phyloP scores from a whole-genome alignment of 1,140 invertebrate genomes.

The Neodiprion pinetum region DNA sequence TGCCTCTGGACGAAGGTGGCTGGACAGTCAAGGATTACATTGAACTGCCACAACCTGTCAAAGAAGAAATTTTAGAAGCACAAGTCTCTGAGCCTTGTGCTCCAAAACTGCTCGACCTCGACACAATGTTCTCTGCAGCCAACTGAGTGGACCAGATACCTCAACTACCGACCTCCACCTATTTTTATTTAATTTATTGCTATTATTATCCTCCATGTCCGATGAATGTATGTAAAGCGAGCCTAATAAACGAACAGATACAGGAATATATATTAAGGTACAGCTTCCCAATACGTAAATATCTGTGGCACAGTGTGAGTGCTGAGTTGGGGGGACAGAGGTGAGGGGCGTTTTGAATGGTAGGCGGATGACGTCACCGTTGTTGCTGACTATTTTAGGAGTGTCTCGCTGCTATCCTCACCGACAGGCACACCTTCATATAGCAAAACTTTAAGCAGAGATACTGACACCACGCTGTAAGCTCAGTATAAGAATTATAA shows the following conservation, averaged over 20 bases:
- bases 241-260: conserved; percentile 6
- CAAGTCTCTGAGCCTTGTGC: conserved; percentile 2
- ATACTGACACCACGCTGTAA: conserved; percentile 22
- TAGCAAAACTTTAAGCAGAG: conserved; percentile 14
- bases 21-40: conserved; percentile 67
- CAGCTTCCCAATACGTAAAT: conserved; percentile 3
- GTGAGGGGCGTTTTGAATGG: conserved; percentile 29
- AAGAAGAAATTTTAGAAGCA: background rate
- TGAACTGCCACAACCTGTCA: conserved; percentile 49
- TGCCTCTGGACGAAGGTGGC: conserved; percentile 51
- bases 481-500: conserved; percentile 25
- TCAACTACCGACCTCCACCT: conserved; percentile 13
- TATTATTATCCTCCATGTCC: conserved; percentile 15
- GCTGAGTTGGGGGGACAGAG: background rate
- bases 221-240: background rate
- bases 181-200: conserved; percentile 14
- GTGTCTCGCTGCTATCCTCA: conserved; percentile 39
- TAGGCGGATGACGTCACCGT: conserved; percentile 50
- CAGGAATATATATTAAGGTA: conserved; percentile 3
- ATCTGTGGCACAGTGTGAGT: background rate
- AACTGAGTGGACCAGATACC: conserved; percentile 9
- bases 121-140: conserved; percentile 6
- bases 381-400: conserved; percentile 54
- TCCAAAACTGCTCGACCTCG: conserved; percentile 11
- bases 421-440: conserved; percentile 14